Percentiles rank a stretch among this genome's conserved stretches.
These are phyloP conservation scores for Condylostylus longicornis DNA, from an alignment of 1,140 invertebrate genomes.

Conservation along the genomic window DNA sequence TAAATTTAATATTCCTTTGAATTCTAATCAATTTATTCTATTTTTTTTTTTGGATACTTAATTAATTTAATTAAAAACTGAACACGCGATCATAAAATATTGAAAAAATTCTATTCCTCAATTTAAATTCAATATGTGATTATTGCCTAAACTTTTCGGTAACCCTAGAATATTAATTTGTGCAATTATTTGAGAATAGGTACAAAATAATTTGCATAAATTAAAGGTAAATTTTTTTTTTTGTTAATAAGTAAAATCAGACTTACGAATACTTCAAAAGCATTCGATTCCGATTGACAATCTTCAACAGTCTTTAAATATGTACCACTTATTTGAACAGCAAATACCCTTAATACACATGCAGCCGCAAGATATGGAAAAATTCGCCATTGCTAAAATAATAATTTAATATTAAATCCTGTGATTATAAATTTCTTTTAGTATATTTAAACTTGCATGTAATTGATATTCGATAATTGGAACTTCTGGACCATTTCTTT, in stretches of 20 bases:
- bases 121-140: not conserved
- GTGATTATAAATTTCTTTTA: slow-evolving; percentile 3
- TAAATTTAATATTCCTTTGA: too few relatives aligned
- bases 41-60: too few relatives aligned
- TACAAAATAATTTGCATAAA: too few relatives aligned
- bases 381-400: slow-evolving; percentile 72
- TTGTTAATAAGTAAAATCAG: too few relatives aligned
- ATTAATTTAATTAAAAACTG: too few relatives aligned
- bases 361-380: slow-evolving; percentile 76
- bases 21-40: too few relatives aligned
- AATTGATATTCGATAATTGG: slow-evolving; percentile 84
- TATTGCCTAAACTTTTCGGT: not conserved
- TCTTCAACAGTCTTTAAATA: slow-evolving; percentile 42
- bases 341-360: slow-evolving; percentile 61
- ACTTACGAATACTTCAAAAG: slow-evolving; percentile 40
- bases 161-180: not conserved
- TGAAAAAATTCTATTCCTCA: too few relatives aligned
- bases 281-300: slow-evolving; percentile 37
- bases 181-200: too few relatives aligned
- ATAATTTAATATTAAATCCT: slow-evolving; percentile 6
- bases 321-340: slow-evolving; percentile 35
- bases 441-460: slow-evolving; percentile 40
- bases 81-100: too few relatives aligned
- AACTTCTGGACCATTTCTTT: slow-evolving; percentile 48
- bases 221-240: too few relatives aligned